Conservation (phyloP, 2,113 vertebrate species). For the Phrynosoma blainvillii region DNA sequence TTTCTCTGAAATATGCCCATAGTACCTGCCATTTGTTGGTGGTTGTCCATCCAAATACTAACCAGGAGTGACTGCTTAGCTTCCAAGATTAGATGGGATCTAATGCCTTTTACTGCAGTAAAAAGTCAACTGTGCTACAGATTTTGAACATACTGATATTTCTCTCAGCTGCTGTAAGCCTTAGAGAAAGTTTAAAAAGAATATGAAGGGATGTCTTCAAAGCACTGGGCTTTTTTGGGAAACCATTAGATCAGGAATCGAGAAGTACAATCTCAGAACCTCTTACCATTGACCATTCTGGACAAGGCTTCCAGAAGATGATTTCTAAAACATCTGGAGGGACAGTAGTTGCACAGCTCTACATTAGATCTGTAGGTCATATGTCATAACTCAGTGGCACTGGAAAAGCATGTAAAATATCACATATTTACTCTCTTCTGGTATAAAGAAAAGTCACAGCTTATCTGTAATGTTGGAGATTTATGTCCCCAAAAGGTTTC, state of each 20-base stretch:
- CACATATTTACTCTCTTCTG: not conserved
- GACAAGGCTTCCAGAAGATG: not conserved
- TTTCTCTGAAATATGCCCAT: too few species aligned
- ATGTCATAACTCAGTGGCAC: too few species aligned
- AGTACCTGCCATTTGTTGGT: too few species aligned
- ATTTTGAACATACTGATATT: conserved; percentile 49
- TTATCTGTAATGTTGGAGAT: too few species aligned
- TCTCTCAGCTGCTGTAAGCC: conserved; percentile 51
- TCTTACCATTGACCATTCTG: not conserved
- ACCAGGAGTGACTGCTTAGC: too few species aligned
- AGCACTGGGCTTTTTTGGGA: conserved; percentile 38
- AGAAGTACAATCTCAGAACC: not conserved
- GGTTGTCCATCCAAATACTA: too few species aligned
- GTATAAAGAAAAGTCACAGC: not conserved
- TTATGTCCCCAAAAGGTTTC: too few species aligned
- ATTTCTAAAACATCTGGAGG: not conserved
- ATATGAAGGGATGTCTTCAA: conserved; percentile 35
- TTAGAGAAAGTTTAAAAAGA: conserved; percentile 32
- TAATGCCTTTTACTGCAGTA: conserved; percentile 10
- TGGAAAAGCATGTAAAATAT: too few species aligned
- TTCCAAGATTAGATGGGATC: too few species aligned
- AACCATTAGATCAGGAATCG: not conserved
- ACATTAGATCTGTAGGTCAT: not conserved
- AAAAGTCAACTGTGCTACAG: conserved; percentile 61
- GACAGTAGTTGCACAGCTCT: not conserved